Base-by-base conservation (phyloP, 2,888 invertebrate genomes). In the Agapetus fuscipes region DNA sequence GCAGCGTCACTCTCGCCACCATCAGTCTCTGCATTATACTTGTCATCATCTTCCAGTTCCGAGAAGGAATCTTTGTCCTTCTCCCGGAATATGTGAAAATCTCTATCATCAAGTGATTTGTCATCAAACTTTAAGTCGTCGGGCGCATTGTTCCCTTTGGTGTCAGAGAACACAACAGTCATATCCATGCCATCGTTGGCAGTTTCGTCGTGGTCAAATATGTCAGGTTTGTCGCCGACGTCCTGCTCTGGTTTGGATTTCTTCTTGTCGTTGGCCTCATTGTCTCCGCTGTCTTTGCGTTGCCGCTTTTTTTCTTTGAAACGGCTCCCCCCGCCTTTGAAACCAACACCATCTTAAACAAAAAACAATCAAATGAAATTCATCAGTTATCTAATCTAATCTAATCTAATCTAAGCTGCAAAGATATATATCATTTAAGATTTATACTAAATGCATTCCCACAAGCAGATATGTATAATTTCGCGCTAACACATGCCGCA, bases 221-320 rank as follows among this genome's bases (percentile, higher is more conserved):
- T 61, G 52, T 46, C 59, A 13, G 29, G 32, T 30, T 41, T 64
- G 2, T 50, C 53, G 4, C 50, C 25, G 3, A 62, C 62, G 0
- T 48, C 24, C 3, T 62, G 62, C 1, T 68, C 67, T 0, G 54
- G 28, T 51, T 60, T 74, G 49, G 49, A 54, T 49, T 56, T 77
- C 60, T 58, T 72, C 53, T 53, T 61, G 56, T 48, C 10, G 63
- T 59, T 2, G 45, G 30, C 6, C 14, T 67, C 67, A 48, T 64
- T 57, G 53, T 76, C 57, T 0, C 66, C 58, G 60, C 80, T 70
- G 58, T 80, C 72, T 55, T 78, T 71, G 36, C 77, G 59, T 51
- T 76, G 59, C 30, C 78, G 65, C 53, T 66, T 65, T 3, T 66
- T 58, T 24, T 63, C 64, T 32, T 70, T 58, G 36, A 64, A 47